A percentile compares a stretch with the other conserved stretches of the same genome.
These are phyloP conservation scores for Actenoides hombroni DNA, from an alignment of 2,113 vertebrate species.

Conservation along the genomic window DNA sequence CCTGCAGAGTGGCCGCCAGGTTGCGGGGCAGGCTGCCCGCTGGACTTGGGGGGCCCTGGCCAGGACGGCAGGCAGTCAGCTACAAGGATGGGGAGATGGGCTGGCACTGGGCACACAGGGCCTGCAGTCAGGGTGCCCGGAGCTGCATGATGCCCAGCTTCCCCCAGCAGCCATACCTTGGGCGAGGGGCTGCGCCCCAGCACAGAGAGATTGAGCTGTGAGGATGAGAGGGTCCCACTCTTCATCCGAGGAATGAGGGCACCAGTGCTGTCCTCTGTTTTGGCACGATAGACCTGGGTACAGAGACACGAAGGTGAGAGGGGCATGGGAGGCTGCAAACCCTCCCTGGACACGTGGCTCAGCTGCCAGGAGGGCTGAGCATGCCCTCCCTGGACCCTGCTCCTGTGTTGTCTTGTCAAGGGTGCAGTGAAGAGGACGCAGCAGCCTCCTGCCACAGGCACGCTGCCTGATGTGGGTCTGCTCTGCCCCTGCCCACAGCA, in stretches of 20 bases:
- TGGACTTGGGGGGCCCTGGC: constrained; percentile 80
- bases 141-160: rapidly evolving
- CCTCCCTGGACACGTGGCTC: not conserved
- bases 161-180: constrained; percentile 74
- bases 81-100: not conserved
- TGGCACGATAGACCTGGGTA: constrained; percentile 84
- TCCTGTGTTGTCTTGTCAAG: not conserved
- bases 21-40: constrained; percentile 87
- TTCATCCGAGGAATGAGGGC: constrained; percentile 68
- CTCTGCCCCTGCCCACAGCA: not conserved
- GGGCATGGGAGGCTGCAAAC: not conserved
- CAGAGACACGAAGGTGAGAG: not conserved
- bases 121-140: rapidly evolving
- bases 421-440: not conserved
- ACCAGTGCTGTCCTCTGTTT: constrained; percentile 75
- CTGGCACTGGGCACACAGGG: not conserved
- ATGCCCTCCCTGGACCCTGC: not conserved
- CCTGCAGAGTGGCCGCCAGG: constrained; percentile 83
- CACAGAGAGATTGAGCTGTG: constrained; percentile 71
- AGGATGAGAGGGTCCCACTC: constrained; percentile 70
- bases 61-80: not conserved
- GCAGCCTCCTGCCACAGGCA: not conserved
- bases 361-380: rapidly evolving
- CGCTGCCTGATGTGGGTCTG: not conserved
- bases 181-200: constrained; percentile 81